phyloP scores from a whole-genome alignment of 2,888 invertebrate species.

The Cistogaster globosa region DNA sequence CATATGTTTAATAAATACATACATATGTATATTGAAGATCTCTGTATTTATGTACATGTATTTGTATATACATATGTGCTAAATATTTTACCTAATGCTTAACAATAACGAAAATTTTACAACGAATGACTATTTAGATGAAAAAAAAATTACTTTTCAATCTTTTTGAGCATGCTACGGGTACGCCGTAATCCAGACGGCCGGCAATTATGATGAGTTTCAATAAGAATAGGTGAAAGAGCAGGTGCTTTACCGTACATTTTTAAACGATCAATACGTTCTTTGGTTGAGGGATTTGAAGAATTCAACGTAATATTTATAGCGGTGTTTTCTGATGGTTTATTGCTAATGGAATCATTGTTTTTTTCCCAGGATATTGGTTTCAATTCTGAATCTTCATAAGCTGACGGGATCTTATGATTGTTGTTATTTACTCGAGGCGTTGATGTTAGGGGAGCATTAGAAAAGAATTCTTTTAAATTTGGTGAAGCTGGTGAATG shows the following conservation, averaged over 20 bases:
- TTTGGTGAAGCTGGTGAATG: slow-evolving; percentile 70
- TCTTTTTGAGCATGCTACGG: slow-evolving; percentile 61
- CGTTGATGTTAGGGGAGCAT: slow-evolving; percentile 73
- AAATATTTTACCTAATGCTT: slow-evolving; percentile 3
- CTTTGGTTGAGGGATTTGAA: slow-evolving; percentile 72
- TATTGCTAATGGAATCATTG: slow-evolving; percentile 53
- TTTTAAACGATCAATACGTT: slow-evolving; percentile 73
- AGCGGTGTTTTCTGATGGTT: slow-evolving; percentile 42
- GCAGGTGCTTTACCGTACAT: slow-evolving; percentile 75
- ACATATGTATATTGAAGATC: neutral
- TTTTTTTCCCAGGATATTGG: slow-evolving; percentile 72
- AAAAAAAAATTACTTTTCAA: slow-evolving; percentile 13
- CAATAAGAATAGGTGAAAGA: slow-evolving; percentile 74
- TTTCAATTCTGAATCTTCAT: slow-evolving; percentile 72
- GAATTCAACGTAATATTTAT: slow-evolving; percentile 64
- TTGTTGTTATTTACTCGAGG: slow-evolving; percentile 66
- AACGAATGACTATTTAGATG: neutral
- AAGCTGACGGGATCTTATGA: neutral
- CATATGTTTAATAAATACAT: slow-evolving; percentile 39
- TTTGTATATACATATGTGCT: slow-evolving; percentile 15
- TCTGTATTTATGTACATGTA: slow-evolving; percentile 9
- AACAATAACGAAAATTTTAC: neutral
- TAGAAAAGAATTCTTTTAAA: slow-evolving; percentile 72
- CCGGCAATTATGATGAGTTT: slow-evolving; percentile 69
- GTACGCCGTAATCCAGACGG: slow-evolving; percentile 72